Percentiles rank a stretch among this genome's conserved stretches.
phyloP scores from a whole-genome alignment of 2,888 invertebrate genomes.

The Drosophila melanosoma region DNA sequence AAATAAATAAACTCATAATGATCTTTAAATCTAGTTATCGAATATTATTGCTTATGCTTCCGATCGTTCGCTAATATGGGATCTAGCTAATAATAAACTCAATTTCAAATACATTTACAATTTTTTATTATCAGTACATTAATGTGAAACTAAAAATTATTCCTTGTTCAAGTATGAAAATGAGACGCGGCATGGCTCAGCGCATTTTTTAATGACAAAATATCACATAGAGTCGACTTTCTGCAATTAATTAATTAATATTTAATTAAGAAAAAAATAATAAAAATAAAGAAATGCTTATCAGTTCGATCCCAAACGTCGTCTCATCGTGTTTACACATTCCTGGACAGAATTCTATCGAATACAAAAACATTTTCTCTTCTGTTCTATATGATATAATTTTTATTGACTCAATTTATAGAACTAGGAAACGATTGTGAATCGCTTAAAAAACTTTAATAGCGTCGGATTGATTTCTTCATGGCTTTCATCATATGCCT shows the following conservation, averaged over 20 bases:
- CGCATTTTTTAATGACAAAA: too few relatives aligned
- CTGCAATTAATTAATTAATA: too few relatives aligned
- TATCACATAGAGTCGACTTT: too few relatives aligned
- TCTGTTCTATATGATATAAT: background rate
- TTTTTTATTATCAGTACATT: background rate
- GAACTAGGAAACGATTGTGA: background rate
- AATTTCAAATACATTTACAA: background rate
- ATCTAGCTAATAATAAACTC: background rate
- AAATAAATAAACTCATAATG: background rate
- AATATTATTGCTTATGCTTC: background rate
- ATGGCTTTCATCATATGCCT: constrained; percentile 22
- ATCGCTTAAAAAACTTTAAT: constrained; percentile 7
- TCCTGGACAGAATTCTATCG: background rate
- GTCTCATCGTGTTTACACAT: too few relatives aligned
- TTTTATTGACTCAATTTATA: background rate
- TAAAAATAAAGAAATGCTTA: too few relatives aligned
- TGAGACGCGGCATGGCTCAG: too few relatives aligned
- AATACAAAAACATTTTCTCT: background rate
- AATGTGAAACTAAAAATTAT: background rate
- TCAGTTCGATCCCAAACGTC: too few relatives aligned
- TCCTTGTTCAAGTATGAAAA: background rate
- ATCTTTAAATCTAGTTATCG: background rate
- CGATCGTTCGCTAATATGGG: background rate
- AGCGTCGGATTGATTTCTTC: constrained; percentile 27
- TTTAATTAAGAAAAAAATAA: too few relatives aligned